Evolutionary conservation across 2,113 vertebrate species (phyloP).

Genomic region (Girardinichthys multiradiatus): DNA sequence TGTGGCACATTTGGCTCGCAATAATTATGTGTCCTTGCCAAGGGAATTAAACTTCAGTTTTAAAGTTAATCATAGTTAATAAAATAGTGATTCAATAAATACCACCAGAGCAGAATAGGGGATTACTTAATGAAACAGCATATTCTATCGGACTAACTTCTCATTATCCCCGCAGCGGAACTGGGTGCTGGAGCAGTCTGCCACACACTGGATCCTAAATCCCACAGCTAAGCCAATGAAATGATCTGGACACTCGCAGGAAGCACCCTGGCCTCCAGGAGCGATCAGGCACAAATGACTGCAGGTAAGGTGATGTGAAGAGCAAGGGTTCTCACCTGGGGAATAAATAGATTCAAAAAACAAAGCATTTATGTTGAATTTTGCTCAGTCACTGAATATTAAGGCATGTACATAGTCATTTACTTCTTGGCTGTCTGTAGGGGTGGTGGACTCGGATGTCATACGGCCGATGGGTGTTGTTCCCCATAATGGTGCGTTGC

Average conservation of each 20-base stretch:
- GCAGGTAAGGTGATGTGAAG: slow-evolving; percentile 67
- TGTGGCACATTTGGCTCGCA: background rate
- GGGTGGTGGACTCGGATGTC: slow-evolving; percentile 78
- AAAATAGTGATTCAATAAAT: background rate
- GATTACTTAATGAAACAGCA: background rate
- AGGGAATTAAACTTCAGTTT: background rate
- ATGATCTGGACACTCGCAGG: slow-evolving; percentile 76
- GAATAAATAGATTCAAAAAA: background rate
- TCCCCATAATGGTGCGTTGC: slow-evolving; percentile 71
- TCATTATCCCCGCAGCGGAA: slow-evolving; percentile 81
- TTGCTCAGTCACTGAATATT: background rate
- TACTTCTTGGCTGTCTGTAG: slow-evolving; percentile 76
- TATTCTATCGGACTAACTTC: slow-evolving; percentile 54
- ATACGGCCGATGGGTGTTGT: slow-evolving; percentile 76
- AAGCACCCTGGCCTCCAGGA: slow-evolving; percentile 63
- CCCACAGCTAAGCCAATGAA: slow-evolving; percentile 68
- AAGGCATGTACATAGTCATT: background rate
- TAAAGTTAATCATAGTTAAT: background rate
- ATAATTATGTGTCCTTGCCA: background rate
- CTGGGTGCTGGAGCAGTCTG: slow-evolving; percentile 80
- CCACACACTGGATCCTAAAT: slow-evolving; percentile 75
- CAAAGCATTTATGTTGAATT: background rate
- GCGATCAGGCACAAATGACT: slow-evolving; percentile 79
- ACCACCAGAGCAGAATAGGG: background rate
- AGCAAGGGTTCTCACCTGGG: slow-evolving; percentile 75